Evolutionary conservation across 2,888 invertebrate genomes (phyloP).

Genomic region (Andrena dorsata): DNA sequence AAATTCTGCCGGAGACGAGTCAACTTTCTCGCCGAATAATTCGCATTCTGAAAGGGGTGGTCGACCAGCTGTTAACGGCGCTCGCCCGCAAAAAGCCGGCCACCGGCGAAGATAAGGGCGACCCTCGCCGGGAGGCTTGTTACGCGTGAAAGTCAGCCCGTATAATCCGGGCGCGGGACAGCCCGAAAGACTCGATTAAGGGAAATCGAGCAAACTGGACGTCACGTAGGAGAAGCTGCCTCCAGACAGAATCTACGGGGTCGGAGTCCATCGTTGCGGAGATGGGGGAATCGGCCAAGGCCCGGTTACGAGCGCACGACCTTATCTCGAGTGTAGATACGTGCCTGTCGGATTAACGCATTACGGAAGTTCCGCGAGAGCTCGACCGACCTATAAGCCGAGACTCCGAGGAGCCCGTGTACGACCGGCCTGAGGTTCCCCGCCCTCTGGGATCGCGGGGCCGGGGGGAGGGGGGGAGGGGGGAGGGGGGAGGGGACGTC

Average conservation of each 20-base stretch:
- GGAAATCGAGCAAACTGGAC: slow-evolving; percentile 66
- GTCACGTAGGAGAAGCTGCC: slow-evolving; percentile 65
- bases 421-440: slow-evolving; percentile 28
- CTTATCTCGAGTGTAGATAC: slow-evolving; percentile 78
- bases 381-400: slow-evolving; percentile 49
- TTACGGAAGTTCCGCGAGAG: slow-evolving; percentile 83
- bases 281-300: slow-evolving; percentile 5
- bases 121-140: slow-evolving; percentile 22
- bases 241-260: slow-evolving; percentile 44
- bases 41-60: slow-evolving; percentile 41
- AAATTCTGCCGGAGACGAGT: slow-evolving; percentile 38
- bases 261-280: slow-evolving; percentile 22
- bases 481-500: neutral
- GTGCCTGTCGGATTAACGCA: slow-evolving; percentile 82
- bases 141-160: slow-evolving; percentile 32
- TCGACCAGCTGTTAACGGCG: slow-evolving; percentile 27
- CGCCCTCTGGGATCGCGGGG: slow-evolving; percentile 23
- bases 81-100: slow-evolving; percentile 23
- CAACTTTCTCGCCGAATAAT: slow-evolving; percentile 52
- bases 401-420: slow-evolving; percentile 45
- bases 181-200: slow-evolving; percentile 58
- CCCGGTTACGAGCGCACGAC: slow-evolving; percentile 65
- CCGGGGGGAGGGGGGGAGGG: no score
- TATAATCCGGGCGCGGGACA: slow-evolving; percentile 37
- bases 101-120: slow-evolving; percentile 26